Percentiles rank a stretch among this genome's conserved stretches.
Evolutionary conservation across 2,888 invertebrate species (phyloP).

Genomic region (Thysanoteuthis rhombus): DNA sequence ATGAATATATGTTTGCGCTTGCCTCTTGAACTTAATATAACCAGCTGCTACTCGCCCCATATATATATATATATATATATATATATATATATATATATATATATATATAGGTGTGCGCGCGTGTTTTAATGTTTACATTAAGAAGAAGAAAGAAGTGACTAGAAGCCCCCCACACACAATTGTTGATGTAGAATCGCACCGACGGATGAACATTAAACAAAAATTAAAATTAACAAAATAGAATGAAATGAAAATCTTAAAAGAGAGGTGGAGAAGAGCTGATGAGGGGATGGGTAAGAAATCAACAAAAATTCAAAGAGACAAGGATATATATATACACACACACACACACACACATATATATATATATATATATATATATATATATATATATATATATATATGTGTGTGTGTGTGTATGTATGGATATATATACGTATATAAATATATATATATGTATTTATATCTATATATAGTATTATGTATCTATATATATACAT

Average conservation of each 20-base stretch:
- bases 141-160: neutral
- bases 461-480: neutral
- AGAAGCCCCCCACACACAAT: neutral
- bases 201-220: neutral
- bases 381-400: neutral
- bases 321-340: too few species aligned
- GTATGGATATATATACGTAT: too few species aligned
- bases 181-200: neutral
- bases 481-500: neutral
- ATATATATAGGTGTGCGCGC: neutral
- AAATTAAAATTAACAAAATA: too few species aligned
- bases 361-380: neutral
- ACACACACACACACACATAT: neutral
- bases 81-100: neutral
- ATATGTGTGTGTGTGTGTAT: too few species aligned
- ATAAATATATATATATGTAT: neutral
- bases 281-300: too few species aligned
- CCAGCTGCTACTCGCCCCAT: neutral
- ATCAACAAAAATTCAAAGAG: too few species aligned
- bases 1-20: neutral
- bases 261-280: too few species aligned
- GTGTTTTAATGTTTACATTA: neutral
- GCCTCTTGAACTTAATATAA: neutral
- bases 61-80: neutral
- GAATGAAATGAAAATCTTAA: too few species aligned